Base-by-base conservation (phyloP, 2,888 invertebrate genomes). In the Elmis aenea region DNA sequence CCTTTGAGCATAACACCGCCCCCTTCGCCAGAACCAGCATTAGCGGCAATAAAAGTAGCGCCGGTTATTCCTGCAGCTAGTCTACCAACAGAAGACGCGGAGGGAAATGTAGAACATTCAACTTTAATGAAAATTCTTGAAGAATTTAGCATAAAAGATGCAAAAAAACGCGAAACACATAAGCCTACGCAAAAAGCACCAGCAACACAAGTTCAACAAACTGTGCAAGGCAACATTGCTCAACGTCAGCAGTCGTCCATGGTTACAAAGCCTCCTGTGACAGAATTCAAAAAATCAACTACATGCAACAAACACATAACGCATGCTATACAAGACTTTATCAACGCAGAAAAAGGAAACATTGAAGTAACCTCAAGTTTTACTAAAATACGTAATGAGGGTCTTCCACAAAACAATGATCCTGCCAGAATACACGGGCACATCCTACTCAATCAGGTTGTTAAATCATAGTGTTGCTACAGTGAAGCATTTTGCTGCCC, bases 81-180 rank as follows among this genome's bases (percentile, higher is more conserved):
- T 11, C 38, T 56, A 18, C 47, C 56, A 5, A 48, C 48, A 2
- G 27, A 48, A 37, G 46, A 54, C 23, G 58, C 59, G 26, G 47
- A 57, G 13, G 55, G 52, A 2, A 42, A 54, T 8, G 54, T 55
- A 6, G 66, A 66, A 42, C 66, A 67, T 50, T 66, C 66, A 5
- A 61, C 55, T 47, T 45, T 67, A 26, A 61, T 67, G 56, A 61
- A 58, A 44, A 66, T 67, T 27, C 45, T 67, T 21, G 61, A 67
- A 38, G 56, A 65, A 33, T 65, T 55, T 33, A 64, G 62, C 31
- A 54, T 61, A 22, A 58, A 52, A 45, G 41, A 38, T 16, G 33
- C 25, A n/a, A 10, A 18, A 25, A 18, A 28, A 5, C 23, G 25
- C n/a, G n/a, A n/a, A n/a, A n/a, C n/a, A n/a, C n/a, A 12, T 5